phyloP scores from a whole-genome alignment of 2,797 vertebrate genomes.

The Hozukius guyotensis region DNA sequence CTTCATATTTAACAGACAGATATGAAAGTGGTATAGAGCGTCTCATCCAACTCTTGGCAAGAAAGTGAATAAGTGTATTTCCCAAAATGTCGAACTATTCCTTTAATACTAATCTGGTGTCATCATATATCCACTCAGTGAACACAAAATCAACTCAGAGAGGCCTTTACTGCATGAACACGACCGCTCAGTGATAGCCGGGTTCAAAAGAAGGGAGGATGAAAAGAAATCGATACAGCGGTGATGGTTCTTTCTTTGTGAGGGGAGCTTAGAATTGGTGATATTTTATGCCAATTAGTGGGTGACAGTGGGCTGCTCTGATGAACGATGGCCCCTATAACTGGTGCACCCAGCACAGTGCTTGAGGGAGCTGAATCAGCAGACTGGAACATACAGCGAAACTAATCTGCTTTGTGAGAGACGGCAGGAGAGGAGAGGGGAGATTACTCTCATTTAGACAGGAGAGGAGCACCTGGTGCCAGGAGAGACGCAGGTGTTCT shows the following conservation, averaged over 20 bases:
- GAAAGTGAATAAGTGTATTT: neutral
- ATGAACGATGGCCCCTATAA: constrained; percentile 80
- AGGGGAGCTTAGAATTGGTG: constrained; percentile 76
- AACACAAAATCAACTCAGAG: constrained; percentile 12
- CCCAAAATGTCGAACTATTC: neutral
- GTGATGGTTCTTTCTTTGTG: constrained; percentile 73
- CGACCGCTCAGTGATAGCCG: constrained; percentile 45
- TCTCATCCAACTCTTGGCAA: neutral
- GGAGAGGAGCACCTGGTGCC: constrained; percentile 82
- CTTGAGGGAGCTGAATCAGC: constrained; percentile 82
- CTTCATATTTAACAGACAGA: neutral
- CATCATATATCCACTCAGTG: constrained; percentile 16
- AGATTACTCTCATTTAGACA: constrained; percentile 82
- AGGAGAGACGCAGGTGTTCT: constrained; percentile 83
- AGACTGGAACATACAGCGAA: constrained; percentile 80
- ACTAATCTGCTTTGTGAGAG: constrained; percentile 83
- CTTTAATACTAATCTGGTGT: neutral
- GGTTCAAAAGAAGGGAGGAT: constrained; percentile 51
- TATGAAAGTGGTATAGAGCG: neutral
- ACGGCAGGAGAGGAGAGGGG: constrained; percentile 77
- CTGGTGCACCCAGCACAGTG: constrained; percentile 74
- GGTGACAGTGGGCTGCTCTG: constrained; percentile 78
- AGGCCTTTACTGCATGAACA: neutral
- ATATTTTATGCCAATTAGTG: constrained; percentile 89
- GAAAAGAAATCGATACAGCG: constrained; percentile 70